A percentile compares a stretch with the other conserved stretches of the same genome.
Evolutionary conservation across 2,113 vertebrate species (phyloP).

Genomic region (Ictalurus punctatus): DNA sequence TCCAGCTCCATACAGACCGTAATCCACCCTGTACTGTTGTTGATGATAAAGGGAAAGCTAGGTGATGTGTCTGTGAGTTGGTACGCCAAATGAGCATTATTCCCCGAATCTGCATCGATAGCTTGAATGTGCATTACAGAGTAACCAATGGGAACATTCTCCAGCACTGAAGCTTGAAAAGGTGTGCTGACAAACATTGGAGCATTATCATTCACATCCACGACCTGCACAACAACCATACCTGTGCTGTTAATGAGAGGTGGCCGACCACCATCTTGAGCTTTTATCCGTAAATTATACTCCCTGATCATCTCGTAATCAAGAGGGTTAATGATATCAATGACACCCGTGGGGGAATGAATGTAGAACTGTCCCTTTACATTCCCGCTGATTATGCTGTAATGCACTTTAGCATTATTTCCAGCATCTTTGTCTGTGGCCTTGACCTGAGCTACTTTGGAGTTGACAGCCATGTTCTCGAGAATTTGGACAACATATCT

Average conservation of each 20-base stretch:
- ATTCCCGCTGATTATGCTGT: conserved; percentile 87
- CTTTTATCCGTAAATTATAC: conserved; percentile 82
- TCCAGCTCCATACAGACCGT: conserved; percentile 80
- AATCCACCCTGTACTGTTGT: conserved; percentile 86
- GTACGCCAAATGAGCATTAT: conserved; percentile 82
- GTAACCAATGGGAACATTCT: conserved; percentile 81
- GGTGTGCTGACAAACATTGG: conserved; percentile 90
- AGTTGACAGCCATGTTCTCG: conserved; percentile 77
- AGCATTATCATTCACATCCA: conserved; percentile 85
- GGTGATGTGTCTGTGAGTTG: conserved; percentile 71
- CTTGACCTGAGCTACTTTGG: conserved; percentile 78
- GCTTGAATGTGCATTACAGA: conserved; percentile 86
- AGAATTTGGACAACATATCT: conserved; percentile 82
- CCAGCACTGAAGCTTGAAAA: conserved; percentile 84
- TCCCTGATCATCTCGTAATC: conserved; percentile 85
- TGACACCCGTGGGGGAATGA: conserved; percentile 79
- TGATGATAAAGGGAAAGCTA: conserved; percentile 82
- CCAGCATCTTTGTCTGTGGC: conserved; percentile 82
- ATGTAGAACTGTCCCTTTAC: conserved; percentile 86
- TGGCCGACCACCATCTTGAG: conserved; percentile 85
- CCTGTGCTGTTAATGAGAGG: conserved; percentile 85
- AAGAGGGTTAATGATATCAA: conserved; percentile 82
- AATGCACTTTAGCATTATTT: conserved; percentile 83
- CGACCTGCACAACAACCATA: conserved; percentile 82
- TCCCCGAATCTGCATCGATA: conserved; percentile 82